These are phyloP conservation scores for Coenobita brevimanus DNA, from an alignment of 1,140 invertebrate genomes.

Conservation along the genomic window DNA sequence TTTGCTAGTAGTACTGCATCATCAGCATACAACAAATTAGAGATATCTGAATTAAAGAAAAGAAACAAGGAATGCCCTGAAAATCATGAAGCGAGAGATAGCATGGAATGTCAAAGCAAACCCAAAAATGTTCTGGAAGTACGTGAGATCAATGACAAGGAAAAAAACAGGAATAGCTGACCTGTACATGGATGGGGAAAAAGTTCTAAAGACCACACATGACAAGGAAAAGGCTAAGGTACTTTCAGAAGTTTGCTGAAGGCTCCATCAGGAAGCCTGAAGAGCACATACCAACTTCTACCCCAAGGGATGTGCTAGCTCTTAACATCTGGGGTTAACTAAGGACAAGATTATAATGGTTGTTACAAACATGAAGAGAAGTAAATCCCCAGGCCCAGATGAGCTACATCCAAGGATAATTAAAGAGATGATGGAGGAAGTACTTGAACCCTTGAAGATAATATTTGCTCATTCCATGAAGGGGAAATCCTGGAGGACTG, in stretches of 20 bases:
- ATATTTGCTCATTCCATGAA: not conserved
- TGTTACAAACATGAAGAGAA: too few species aligned
- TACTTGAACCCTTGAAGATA: not conserved
- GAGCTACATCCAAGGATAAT: not conserved
- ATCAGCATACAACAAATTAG: too few species aligned
- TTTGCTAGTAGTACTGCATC: too few species aligned
- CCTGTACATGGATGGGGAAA: not conserved
- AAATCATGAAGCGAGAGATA: not conserved
- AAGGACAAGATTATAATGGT: too few species aligned
- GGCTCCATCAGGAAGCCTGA: not conserved
- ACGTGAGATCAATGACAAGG: not conserved
- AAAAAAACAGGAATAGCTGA: not conserved
- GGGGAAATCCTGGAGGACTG: not conserved
- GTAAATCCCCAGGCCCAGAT: slow-evolving; percentile 1
- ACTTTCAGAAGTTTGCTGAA: not conserved
- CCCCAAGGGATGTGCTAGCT: not conserved
- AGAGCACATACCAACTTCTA: not conserved
- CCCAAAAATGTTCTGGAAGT: not conserved
- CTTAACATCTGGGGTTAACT: too few species aligned
- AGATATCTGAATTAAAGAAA: too few species aligned
- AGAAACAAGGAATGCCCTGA: not conserved
- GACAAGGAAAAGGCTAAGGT: not conserved
- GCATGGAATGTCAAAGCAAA: not conserved
- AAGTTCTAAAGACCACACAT: not conserved
- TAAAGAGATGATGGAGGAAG: not conserved